Conservation (phyloP, 2,113 vertebrate species). For the Epinephelus moara region DNA sequence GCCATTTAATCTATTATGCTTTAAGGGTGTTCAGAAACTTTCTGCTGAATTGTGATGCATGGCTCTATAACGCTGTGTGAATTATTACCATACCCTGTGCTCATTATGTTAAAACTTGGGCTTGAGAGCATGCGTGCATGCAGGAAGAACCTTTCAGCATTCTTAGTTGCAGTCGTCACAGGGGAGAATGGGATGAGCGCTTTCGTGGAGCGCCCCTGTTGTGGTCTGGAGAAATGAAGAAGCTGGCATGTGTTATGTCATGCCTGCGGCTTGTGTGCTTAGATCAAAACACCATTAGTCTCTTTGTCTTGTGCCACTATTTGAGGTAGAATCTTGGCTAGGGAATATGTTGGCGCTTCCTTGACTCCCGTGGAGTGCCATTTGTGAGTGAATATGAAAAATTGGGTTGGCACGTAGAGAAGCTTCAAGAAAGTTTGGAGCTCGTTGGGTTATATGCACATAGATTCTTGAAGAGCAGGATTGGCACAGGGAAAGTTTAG, state of each 20-base stretch:
- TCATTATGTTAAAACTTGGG: constrained; percentile 44
- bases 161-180: constrained; percentile 63
- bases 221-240: constrained; percentile 75
- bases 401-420: constrained; percentile 33
- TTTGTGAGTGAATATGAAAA: constrained; percentile 46
- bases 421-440: constrained; percentile 53
- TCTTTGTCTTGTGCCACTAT: constrained; percentile 79
- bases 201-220: constrained; percentile 65
- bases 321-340: constrained; percentile 72
- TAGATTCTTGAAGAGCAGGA: constrained; percentile 20
- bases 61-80: not conserved
- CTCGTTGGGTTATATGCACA: constrained; percentile 6
- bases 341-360: constrained; percentile 67
- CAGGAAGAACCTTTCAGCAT: constrained; percentile 56
- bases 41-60: not conserved
- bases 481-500: not conserved
- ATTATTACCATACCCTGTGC: constrained; percentile 8
- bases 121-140: constrained; percentile 24
- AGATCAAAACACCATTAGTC: constrained; percentile 82
- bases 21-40: not conserved
- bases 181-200: constrained; percentile 64
- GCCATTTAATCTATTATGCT: not conserved
- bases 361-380: constrained; percentile 59
- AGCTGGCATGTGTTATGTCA: constrained; percentile 79
- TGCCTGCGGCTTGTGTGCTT: constrained; percentile 77